Evolutionary conservation across 1,140 invertebrate genomes (phyloP), one percentile per base, ranked within the genome.

Genomic region (Sesamia nonagrioides): DNA sequence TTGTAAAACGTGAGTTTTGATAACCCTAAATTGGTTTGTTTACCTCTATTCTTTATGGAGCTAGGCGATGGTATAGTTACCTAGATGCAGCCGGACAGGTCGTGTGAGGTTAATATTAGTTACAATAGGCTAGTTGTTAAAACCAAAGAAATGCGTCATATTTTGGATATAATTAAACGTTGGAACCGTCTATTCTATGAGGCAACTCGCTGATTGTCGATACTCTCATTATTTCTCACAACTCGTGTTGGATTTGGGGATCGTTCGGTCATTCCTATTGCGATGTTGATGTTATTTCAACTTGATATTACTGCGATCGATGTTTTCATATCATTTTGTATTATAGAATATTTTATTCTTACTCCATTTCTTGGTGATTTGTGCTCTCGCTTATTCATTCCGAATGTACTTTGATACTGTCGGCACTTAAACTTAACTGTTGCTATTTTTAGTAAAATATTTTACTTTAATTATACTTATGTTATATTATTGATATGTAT

Each of bases 281-380:
- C 56, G n/a, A 48, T 42, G 42, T 75, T 72, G 50, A 63, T 75
- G 73, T 60, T n/a, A 56, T 77, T 69, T 33, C 33, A 48, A 69
- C 48, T 58, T 69, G 66, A 58, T 58, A 56, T 77, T 52, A 56
- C 58, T 60, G 71, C 37, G 58, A 61, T 74, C 66, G 58, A 56
- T 54, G 58, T 74, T 75, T 68, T 81, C 77, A 79, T 81, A 80
- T 69, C 71, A 74, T 80, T 80, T 80, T 75, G 68, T 82, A 79
- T 79, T 18, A 63, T 76, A 69, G 50, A 68, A 45, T 60, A 72
- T 73, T 54, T 58, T 48, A 58, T 37, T 56, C 85, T 88, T 88
- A 87, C 88, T 89, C 86, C 86, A 82, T 82, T 78, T 81, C 86
- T 89, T 87, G 88, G 81, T 79, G 79, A 74, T 84, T 75, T 66